Conservation (phyloP, 2,113 vertebrate genomes). For the Tupaia chinensis region DNA sequence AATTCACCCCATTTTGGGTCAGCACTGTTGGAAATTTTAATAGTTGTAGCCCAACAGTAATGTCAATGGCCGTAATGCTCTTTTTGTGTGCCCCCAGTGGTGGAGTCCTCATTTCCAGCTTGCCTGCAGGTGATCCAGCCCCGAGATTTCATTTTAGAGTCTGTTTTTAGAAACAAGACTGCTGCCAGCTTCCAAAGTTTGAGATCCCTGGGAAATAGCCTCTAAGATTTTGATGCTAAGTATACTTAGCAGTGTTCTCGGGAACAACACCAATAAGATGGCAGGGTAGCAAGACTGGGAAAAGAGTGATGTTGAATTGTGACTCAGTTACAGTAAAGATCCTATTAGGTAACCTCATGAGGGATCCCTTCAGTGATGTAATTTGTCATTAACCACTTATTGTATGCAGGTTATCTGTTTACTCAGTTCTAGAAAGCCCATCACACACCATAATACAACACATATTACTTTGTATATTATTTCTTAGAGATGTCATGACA, state of each 20-base stretch:
- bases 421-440: neutral
- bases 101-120: neutral
- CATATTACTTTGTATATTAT: neutral
- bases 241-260: neutral
- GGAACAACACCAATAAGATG: neutral
- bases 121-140: neutral
- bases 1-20: neutral
- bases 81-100: neutral
- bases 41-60: neutral
- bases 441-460: neutral
- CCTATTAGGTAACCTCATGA: neutral
- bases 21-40: neutral
- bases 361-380: neutral
- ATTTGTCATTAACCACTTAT: neutral
- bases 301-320: neutral
- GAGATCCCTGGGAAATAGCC: neutral
- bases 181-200: neutral
- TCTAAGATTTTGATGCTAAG: neutral
- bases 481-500: neutral
- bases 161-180: conserved; percentile 1
- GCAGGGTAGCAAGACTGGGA: neutral
- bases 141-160: neutral
- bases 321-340: neutral
- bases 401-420: neutral
- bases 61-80: neutral